A percentile compares a stretch with the other conserved stretches of the same genome.
Evolutionary conservation across 2,797 vertebrate species (phyloP).

Genomic region (Bothrops alternatus): DNA sequence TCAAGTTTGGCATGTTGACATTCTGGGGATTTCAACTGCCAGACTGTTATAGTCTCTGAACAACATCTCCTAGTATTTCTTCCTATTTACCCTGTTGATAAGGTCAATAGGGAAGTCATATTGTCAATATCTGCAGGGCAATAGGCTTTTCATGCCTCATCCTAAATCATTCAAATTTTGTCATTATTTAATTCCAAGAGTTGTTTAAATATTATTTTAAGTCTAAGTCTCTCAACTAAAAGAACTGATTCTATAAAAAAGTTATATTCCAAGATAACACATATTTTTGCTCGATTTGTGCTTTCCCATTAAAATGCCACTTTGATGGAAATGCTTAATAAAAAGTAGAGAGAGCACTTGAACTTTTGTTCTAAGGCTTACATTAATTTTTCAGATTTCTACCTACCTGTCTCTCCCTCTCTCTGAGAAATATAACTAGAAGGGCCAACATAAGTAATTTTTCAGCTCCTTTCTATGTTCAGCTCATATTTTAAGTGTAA

Average conservation of each 20-base stretch:
- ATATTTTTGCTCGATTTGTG: constrained; percentile 15
- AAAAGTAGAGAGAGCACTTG: constrained; percentile 11
- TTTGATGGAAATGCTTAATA: constrained; percentile 53
- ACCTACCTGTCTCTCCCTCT: background rate
- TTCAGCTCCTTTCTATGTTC: background rate
- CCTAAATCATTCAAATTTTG: background rate
- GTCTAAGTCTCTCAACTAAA: background rate
- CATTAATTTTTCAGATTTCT: background rate
- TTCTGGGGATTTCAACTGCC: background rate
- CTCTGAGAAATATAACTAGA: background rate
- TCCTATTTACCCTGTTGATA: background rate
- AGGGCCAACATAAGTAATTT: background rate
- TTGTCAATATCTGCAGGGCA: background rate
- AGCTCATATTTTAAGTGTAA: background rate
- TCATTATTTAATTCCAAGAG: background rate
- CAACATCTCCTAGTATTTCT: background rate
- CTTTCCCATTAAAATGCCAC: constrained; percentile 45
- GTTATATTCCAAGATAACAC: background rate
- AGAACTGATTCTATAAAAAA: background rate
- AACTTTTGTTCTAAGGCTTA: constrained; percentile 22
- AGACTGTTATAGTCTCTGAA: background rate
- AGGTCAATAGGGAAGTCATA: background rate
- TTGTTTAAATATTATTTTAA: background rate
- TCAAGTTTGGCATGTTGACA: background rate
- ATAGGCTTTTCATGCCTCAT: background rate